phyloP scores from a whole-genome alignment of 2,113 vertebrate genomes.

The Urocolius indicus region DNA sequence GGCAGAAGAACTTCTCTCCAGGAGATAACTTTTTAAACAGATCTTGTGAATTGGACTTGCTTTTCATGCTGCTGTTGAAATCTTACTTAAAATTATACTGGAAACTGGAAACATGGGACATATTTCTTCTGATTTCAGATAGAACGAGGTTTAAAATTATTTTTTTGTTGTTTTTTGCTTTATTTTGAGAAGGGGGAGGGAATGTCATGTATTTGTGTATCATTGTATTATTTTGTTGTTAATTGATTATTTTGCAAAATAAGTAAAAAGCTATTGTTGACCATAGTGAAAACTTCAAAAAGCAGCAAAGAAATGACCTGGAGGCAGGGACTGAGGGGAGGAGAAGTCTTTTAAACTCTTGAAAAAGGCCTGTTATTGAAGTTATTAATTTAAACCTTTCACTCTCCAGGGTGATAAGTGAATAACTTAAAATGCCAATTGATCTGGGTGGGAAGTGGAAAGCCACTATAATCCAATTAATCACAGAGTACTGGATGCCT shows the following conservation, averaged over 20 bases:
- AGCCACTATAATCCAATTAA: slow-evolving; percentile 71
- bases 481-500: slow-evolving; percentile 41
- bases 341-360: background rate
- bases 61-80: background rate
- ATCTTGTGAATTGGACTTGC: background rate
- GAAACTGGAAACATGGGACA: background rate
- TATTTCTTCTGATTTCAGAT: background rate
- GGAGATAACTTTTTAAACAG: background rate
- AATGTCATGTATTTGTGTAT: too few relatives aligned
- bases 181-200: background rate
- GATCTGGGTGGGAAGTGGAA: slow-evolving; percentile 71
- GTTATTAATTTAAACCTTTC: background rate
- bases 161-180: background rate
- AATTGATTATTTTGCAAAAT: background rate
- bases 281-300: rapidly evolving
- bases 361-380: background rate
- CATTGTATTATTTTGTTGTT: background rate
- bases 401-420: slow-evolving; percentile 25
- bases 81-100: background rate
- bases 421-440: slow-evolving; percentile 34
- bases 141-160: background rate
- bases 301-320: background rate
- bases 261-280: background rate
- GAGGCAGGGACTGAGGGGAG: background rate
- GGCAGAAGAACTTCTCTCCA: background rate